These are phyloP conservation scores for Diadromus collaris DNA, from an alignment of 2,888 invertebrate species.

Conservation along the genomic window DNA sequence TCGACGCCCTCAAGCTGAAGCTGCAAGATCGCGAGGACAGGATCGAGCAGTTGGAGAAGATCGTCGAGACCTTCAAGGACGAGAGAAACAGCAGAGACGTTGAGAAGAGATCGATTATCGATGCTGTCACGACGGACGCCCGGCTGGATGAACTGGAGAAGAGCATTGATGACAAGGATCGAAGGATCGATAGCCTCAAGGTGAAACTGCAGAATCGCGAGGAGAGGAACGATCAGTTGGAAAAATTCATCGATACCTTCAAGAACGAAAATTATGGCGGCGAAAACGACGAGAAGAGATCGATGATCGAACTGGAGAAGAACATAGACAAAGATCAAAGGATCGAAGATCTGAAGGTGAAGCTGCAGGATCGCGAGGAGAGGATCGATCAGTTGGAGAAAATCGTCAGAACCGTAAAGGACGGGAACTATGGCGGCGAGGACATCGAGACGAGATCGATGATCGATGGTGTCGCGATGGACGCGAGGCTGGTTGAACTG, in stretches of 20 bases:
- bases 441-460: slow-evolving; percentile 9
- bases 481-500: slow-evolving; percentile 27
- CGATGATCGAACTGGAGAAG: too few relatives aligned
- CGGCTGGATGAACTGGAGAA: too few relatives aligned
- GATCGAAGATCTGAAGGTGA: slow-evolving; percentile 73
- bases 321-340: too few relatives aligned
- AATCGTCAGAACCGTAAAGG: slow-evolving; percentile 63
- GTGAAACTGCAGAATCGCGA: too few relatives aligned
- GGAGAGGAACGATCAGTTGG: too few relatives aligned
- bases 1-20: slow-evolving; percentile 73
- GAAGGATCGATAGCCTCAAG: too few relatives aligned
- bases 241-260: too few relatives aligned
- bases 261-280: too few relatives aligned
- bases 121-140: too few relatives aligned
- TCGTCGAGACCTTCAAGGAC: slow-evolving; percentile 63
- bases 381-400: slow-evolving; percentile 72
- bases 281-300: too few relatives aligned
- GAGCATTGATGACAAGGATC: too few relatives aligned
- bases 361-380: slow-evolving; percentile 74
- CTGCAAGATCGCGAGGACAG: slow-evolving; percentile 74
- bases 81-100: slow-evolving; percentile 20
- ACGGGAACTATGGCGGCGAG: slow-evolving; percentile 31
- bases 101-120: too few relatives aligned
- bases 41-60: slow-evolving; percentile 70
- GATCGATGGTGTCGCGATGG: slow-evolving; percentile 8